Evolutionary conservation across 1,140 invertebrate species (phyloP).

Genomic region (Homarus americanus): DNA sequence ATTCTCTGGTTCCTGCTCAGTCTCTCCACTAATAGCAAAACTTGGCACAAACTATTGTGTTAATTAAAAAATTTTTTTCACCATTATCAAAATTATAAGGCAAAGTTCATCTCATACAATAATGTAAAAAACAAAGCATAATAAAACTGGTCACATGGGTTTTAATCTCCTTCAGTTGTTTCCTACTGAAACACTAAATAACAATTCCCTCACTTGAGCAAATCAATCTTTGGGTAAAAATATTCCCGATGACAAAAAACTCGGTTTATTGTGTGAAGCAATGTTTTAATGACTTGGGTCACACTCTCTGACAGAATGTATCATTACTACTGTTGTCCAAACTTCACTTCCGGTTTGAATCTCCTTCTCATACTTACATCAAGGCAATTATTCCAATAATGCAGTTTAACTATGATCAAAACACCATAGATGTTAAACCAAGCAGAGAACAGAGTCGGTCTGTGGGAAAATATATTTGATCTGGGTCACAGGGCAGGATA

Average conservation of each 20-base stretch:
- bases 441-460: not conserved
- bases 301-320: not conserved
- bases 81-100: not conserved
- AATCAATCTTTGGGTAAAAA: not conserved
- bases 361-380: not conserved
- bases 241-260: not conserved
- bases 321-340: not conserved
- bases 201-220: not conserved
- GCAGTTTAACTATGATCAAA: not conserved
- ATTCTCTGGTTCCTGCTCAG: not conserved
- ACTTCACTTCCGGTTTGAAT: not conserved
- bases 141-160: not conserved
- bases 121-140: not conserved
- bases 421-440: not conserved
- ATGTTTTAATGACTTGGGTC: not conserved
- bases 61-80: not conserved
- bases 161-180: not conserved
- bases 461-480: slow-evolving; percentile 12
- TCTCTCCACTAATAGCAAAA: not conserved
- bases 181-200: not conserved
- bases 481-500: not conserved
- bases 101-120: not conserved
- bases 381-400: not conserved
- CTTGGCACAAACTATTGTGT: not conserved
- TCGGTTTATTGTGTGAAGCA: not conserved